Evolutionary conservation across 2,888 invertebrate species (phyloP), one percentile per base, ranked within the genome.

Genomic region (Carcina quercana): DNA sequence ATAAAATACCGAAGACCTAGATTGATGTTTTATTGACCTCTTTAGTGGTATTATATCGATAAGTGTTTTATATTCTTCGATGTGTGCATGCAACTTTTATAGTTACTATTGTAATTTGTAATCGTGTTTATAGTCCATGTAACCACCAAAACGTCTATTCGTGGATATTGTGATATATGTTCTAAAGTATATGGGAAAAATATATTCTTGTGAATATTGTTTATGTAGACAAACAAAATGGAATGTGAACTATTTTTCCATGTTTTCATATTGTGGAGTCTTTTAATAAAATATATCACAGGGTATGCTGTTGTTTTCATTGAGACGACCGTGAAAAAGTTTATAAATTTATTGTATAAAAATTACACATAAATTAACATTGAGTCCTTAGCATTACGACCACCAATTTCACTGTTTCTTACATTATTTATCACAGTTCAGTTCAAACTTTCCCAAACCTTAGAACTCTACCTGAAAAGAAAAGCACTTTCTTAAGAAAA

Each of bases 191-290:
- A n/a, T 22, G 22, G 28, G 13, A 30, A 30, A 29, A 20, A 20
- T 31, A 28, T 32, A 25, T 30, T 32, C 26, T 22, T 29, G 30
- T 36, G 29, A 14, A 34, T 34, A 24, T 34, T 31, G 15, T 34
- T 22, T 35, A 27, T 38, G 29, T 37, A 28, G 33, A 33, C 15
- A 30, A 28, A 28, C n/a, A 30, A 30, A 30, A 25, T 28, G 11
- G 15, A 32, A 33, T 50, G 49, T 49, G 49, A 44, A 45, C 35
- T 56, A 57, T 58, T 55, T 56, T 61, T 56, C 50, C 50, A 58
- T 54, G 51, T 55, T 61, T 59, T 53, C 53, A 47, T 51, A 20
- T 53, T 54, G 54, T 59, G 50, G 54, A 53, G 45, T 59, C 57
- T 59, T 43, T 44, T 50, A 61, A 55, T 58, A 58, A 65, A 59